Percentiles rank a stretch among this genome's conserved stretches.
Evolutionary conservation across 2,113 vertebrate genomes (phyloP).

Genomic region (Australoheros scitulus): DNA sequence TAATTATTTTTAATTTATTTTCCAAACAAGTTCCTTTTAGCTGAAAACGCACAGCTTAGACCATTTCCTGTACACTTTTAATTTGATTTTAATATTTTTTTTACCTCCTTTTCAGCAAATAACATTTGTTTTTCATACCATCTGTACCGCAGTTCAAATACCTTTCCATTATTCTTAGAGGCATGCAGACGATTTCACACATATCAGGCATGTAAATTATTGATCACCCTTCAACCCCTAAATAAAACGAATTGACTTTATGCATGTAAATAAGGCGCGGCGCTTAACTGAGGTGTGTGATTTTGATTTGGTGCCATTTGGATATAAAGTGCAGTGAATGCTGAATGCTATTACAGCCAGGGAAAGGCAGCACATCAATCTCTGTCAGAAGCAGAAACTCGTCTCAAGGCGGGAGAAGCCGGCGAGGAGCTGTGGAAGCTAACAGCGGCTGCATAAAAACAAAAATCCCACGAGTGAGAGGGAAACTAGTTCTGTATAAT

Average conservation of each 20-base stretch:
- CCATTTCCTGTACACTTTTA: conserved; percentile 13
- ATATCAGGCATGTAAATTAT: conserved; percentile 66
- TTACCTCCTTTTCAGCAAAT: conserved; percentile 41
- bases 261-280: conserved; percentile 66
- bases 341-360: conserved; percentile 57
- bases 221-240: conserved; percentile 54
- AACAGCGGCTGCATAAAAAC: conserved; percentile 41
- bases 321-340: conserved; percentile 72
- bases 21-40: conserved; percentile 22
- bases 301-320: conserved; percentile 73
- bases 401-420: conserved; percentile 42
- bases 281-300: conserved; percentile 47
- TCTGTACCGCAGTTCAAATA: conserved; percentile 30
- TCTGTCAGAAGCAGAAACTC: conserved; percentile 62
- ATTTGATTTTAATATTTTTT: conserved; percentile 44
- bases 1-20: conserved; percentile 16
- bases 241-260: conserved; percentile 9
- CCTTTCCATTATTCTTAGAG: conserved; percentile 47
- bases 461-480: conserved; percentile 40
- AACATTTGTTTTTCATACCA: conserved; percentile 12
- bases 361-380: conserved; percentile 69
- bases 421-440: conserved; percentile 27
- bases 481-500: conserved; percentile 34
- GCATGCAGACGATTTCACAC: conserved; percentile 52
- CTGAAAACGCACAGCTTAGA: conserved; percentile 26